Evolutionary conservation across 1,140 invertebrate species (phyloP).

Genomic region (Drosophila elegans): DNA sequence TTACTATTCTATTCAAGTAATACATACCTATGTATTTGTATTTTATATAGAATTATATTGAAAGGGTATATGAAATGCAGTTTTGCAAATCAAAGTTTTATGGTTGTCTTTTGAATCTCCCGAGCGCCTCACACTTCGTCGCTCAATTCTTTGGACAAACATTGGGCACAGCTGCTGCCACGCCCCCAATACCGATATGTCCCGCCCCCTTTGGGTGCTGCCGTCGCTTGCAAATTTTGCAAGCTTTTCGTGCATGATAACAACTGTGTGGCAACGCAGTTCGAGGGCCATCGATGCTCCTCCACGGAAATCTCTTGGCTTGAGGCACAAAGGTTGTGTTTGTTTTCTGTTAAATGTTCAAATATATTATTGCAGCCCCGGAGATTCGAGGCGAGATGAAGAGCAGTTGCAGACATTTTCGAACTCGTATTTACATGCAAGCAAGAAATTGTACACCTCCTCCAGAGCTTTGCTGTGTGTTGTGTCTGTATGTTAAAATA

Average conservation of each 20-base stretch:
- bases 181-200: conserved; percentile 25
- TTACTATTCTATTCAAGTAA: too few relatives aligned
- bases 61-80: conserved; percentile 17
- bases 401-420: conserved; percentile 63
- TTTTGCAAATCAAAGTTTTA: neutral
- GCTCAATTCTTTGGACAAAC: conserved; percentile 79
- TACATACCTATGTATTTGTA: too few relatives aligned
- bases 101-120: conserved; percentile 32
- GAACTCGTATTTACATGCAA: conserved; percentile 57
- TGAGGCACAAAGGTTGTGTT: conserved; percentile 78
- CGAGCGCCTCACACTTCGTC: conserved; percentile 21
- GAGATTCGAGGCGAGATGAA: conserved; percentile 29
- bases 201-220: conserved; percentile 6
- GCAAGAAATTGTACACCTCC: conserved; percentile 35
- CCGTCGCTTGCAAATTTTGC: conserved; percentile 53
- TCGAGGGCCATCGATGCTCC: conserved; percentile 70
- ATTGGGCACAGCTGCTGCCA: conserved; percentile 35
- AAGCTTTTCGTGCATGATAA: conserved; percentile 80
- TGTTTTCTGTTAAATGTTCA: conserved; percentile 84
- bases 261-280: conserved; percentile 65
- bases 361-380: conserved; percentile 78
- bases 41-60: neutral
- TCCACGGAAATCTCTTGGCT: conserved; percentile 32
- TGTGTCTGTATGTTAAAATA: conserved; percentile 72
- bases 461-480: conserved; percentile 25